Evolutionary conservation across 1,140 invertebrate species (phyloP), one percentile per base, ranked within the genome.

Genomic region (Brachionus sp.): DNA sequence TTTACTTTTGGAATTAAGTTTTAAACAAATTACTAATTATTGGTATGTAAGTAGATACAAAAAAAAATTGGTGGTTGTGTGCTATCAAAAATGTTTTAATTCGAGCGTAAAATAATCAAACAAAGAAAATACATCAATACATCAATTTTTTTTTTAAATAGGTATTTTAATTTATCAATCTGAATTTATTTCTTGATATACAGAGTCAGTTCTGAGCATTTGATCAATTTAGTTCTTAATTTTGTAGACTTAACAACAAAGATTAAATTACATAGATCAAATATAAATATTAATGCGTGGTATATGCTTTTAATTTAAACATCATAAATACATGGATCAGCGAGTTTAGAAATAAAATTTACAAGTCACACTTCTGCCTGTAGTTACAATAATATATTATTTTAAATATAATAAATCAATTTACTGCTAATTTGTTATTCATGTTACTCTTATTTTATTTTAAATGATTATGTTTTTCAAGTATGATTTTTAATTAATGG

Each of bases 51-150:
- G 29, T 33, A 23, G 33, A 46, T 10, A 46, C 10, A 46, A 46
- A 46, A 66, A 66, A 66, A 66, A 66, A 66, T 66, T 33, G 64
- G 33, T 13, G 33, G 25, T 66, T 66, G 25, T 37, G 33, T 33
- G 64, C 33, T 66, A 37, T 37, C 64, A 66, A 23, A 13, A 39
- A 70, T 70, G 35, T 70, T 66, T 33, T 66, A 33, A 70, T 39
- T 70, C 66, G 66, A 70, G 66, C 66, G 66, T 70, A 70, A 70
- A 70, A 66, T 37, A 33, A 37, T 70, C 35, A 19, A 70, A 39
- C 16, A 37, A 39, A 37, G 33, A 37, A 19, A 37, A 39, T 57
- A 16, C n/a, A 37, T 70, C 29, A 70, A 37, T 70, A 70, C 33
- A 66, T 50, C 44, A 57, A 19, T 66, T 66, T 66, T 66, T 66